A percentile compares a stretch with the other conserved stretches of the same genome.
Conservation (phyloP, 1,140 invertebrate genomes). For the Drosophila parvula region DNA sequence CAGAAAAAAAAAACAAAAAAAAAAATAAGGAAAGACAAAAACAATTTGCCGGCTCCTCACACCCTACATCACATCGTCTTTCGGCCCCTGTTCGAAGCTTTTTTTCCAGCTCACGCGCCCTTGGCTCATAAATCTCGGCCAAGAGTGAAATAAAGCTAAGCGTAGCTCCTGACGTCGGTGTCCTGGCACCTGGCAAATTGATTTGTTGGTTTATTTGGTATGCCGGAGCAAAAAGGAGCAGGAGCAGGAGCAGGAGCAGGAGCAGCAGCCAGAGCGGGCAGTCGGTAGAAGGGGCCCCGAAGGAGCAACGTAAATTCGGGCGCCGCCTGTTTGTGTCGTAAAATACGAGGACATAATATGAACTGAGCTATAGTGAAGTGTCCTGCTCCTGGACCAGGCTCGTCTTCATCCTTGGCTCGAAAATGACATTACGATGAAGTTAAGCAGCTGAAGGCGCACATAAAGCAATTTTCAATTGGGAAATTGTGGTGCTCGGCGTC, state of each 20-base stretch:
- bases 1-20: not conserved
- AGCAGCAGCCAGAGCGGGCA: not conserved
- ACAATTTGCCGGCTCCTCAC: constrained; percentile 66
- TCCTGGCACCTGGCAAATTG: constrained; percentile 78
- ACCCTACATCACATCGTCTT: constrained; percentile 35
- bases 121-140: constrained; percentile 80
- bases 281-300: not conserved
- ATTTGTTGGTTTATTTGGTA: constrained; percentile 80
- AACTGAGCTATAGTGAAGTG: constrained; percentile 71
- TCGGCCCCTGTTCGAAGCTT: constrained; percentile 25
- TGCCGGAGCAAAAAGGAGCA: constrained; percentile 28
- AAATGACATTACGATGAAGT: constrained; percentile 82
- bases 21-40: constrained; percentile 63
- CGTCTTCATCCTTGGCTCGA: constrained; percentile 21
- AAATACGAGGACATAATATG: constrained; percentile 67
- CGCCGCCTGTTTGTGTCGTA: constrained; percentile 79
- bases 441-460: constrained; percentile 62
- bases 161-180: constrained; percentile 51
- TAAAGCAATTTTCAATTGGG: constrained; percentile 81
- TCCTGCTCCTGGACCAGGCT: constrained; percentile 36
- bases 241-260: not conserved
- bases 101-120: constrained; percentile 77
- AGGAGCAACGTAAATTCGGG: constrained; percentile 62
- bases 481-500: constrained; percentile 27
- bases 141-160: constrained; percentile 82